These are phyloP conservation scores for Gobio gobio DNA, from an alignment of 2,113 vertebrate genomes.

Conservation along the genomic window DNA sequence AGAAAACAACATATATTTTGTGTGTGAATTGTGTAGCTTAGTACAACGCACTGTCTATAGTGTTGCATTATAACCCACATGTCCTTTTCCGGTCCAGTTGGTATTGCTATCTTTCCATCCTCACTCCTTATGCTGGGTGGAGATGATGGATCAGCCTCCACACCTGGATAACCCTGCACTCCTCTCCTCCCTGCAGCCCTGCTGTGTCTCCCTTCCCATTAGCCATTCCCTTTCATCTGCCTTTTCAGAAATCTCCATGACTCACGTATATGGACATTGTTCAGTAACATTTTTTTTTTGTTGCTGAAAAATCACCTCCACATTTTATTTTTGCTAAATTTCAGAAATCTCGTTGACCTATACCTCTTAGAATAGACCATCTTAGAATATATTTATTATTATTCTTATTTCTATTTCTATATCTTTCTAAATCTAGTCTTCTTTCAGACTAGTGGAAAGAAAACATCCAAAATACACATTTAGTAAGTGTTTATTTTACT, in stretches of 20 bases:
- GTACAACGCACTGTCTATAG: neutral
- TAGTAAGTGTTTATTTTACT: no score
- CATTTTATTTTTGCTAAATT: no score
- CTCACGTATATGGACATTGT: neutral
- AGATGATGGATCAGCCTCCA: constrained; percentile 56
- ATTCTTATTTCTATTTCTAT: no score
- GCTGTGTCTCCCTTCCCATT: constrained; percentile 36
- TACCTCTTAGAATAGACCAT: no score
- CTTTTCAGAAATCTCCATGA: constrained; percentile 24
- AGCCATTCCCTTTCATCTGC: constrained; percentile 52
- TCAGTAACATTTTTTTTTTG: neutral
- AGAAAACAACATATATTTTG: neutral
- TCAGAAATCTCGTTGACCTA: no score
- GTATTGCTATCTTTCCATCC: neutral
- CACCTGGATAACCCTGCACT: constrained; percentile 47
- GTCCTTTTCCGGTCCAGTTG: constrained; percentile 1
- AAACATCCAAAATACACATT: no score
- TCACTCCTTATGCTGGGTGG: neutral
- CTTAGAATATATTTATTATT: no score
- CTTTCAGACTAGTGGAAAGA: no score
- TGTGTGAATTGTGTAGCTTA: neutral
- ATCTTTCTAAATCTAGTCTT: no score
- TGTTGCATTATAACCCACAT: neutral
- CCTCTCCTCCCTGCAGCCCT: constrained; percentile 30
- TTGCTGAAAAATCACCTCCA: neutral